phyloP scores from a whole-genome alignment of 2,888 invertebrate genomes.

The Heliconius charithonia region DNA sequence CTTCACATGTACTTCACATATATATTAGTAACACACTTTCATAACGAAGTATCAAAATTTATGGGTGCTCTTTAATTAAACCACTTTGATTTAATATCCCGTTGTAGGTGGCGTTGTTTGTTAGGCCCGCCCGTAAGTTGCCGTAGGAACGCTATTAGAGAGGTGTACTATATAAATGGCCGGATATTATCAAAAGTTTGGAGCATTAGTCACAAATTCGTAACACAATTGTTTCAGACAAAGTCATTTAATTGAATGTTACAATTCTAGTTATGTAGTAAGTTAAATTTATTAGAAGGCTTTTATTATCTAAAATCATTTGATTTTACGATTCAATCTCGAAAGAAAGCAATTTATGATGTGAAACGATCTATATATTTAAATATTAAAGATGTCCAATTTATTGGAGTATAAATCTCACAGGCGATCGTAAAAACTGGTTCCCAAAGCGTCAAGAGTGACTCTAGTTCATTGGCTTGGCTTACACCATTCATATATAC shows the following conservation, averaged over 20 bases:
- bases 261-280: constrained; percentile 13
- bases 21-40: constrained; percentile 32
- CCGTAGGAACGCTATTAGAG: constrained; percentile 39
- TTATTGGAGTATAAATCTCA: constrained; percentile 38
- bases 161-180: constrained; percentile 45
- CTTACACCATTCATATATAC: constrained; percentile 75
- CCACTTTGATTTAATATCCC: constrained; percentile 45
- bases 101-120: constrained; percentile 41
- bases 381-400: constrained; percentile 31
- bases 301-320: constrained; percentile 13
- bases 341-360: constrained; percentile 12
- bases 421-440: constrained; percentile 62
- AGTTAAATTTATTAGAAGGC: background rate
- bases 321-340: constrained; percentile 19
- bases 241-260: constrained; percentile 28
- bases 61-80: constrained; percentile 43
- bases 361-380: constrained; percentile 23
- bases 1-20: background rate
- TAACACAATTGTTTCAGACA: constrained; percentile 29
- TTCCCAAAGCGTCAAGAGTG: constrained; percentile 72
- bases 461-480: constrained; percentile 73
- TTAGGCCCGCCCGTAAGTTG: constrained; percentile 39
- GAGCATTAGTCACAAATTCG: constrained; percentile 37
- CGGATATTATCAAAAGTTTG: constrained; percentile 49
- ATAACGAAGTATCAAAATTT: constrained; percentile 39